These are phyloP conservation scores for Dascillus cervinus DNA, from an alignment of 2,888 invertebrate genomes.

Conservation along the genomic window DNA sequence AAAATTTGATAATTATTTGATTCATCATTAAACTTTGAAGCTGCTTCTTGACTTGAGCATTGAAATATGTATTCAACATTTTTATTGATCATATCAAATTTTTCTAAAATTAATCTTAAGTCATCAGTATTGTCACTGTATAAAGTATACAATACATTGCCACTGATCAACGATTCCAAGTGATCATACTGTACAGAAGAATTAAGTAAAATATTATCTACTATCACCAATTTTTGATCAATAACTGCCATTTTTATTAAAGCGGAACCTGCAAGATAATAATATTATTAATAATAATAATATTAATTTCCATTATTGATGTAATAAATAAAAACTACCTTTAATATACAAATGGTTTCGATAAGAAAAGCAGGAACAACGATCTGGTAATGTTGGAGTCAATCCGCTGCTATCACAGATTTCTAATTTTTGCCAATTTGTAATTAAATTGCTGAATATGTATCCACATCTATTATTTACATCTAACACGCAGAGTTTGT, in stretches of 20 bases:
- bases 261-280: slow-evolving; percentile 25
- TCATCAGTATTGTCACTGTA: slow-evolving; percentile 17
- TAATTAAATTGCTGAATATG: slow-evolving; percentile 20
- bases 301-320: no score
- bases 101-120: slow-evolving; percentile 14
- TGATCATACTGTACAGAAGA: slow-evolving; percentile 15
- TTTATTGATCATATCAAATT: slow-evolving; percentile 11
- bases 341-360: slow-evolving; percentile 28
- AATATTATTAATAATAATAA: no score
- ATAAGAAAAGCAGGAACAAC: slow-evolving; percentile 23
- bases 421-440: slow-evolving; percentile 16
- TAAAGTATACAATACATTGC: slow-evolving; percentile 24
- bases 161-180: slow-evolving; percentile 24
- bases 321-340: slow-evolving; percentile 23
- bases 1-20: slow-evolving; percentile 3
- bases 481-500: slow-evolving; percentile 29
- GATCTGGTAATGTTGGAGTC: neutral
- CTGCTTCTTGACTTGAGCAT: slow-evolving; percentile 5
- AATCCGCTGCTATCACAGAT: slow-evolving; percentile 8
- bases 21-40: slow-evolving; percentile 5
- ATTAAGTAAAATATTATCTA: neutral
- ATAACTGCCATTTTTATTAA: slow-evolving; percentile 22
- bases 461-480: slow-evolving; percentile 26
- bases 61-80: slow-evolving; percentile 10
- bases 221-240: slow-evolving; percentile 5